A percentile compares a stretch with the other conserved stretches of the same genome.
Conservation (phyloP, 2,888 invertebrate genomes). For the Mystacides longicornis region DNA sequence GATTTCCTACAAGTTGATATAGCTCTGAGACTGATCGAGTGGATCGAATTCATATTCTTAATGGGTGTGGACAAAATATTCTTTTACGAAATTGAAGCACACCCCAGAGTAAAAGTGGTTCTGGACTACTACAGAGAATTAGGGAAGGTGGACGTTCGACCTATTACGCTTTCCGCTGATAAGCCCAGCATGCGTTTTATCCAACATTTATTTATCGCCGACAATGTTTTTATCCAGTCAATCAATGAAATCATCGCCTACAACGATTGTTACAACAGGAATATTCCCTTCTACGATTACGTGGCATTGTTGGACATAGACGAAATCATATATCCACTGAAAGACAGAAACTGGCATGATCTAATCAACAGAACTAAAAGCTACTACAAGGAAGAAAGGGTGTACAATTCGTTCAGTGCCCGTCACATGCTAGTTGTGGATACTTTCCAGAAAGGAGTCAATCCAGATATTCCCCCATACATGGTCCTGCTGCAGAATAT, state of each 20-base stretch:
- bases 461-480: neutral
- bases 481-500: neutral
- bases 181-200: neutral
- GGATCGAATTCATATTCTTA: neutral
- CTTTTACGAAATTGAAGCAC: neutral
- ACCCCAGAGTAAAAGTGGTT: neutral
- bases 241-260: neutral
- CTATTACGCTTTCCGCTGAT: neutral
- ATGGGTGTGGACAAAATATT: neutral
- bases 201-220: neutral
- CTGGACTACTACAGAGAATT: neutral
- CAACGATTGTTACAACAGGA: neutral
- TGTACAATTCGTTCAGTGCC: neutral
- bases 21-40: neutral
- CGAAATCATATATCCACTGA: neutral
- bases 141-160: neutral
- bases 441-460: neutral
- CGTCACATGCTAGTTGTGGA: neutral
- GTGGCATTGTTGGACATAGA: neutral
- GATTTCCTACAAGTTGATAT: neutral
- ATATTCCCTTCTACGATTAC: neutral
- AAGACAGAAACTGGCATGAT: neutral
- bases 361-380: neutral
- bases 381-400: neutral
- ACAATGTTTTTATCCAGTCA: neutral